Evolutionary conservation across 2,888 invertebrate species (phyloP).

Genomic region (Leucophenga maculata): DNA sequence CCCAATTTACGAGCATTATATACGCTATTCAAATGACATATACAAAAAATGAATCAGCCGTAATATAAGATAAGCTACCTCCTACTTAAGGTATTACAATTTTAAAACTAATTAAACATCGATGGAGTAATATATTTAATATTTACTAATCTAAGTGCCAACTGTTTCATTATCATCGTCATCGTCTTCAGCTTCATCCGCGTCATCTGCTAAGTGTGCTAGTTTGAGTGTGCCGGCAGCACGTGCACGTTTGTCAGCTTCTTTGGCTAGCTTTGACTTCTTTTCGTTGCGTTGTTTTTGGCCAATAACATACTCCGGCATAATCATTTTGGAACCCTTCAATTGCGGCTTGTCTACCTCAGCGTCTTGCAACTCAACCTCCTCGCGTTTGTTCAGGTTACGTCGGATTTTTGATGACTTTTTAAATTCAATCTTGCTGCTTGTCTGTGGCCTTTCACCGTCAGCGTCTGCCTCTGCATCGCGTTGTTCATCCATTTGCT

Average conservation of each 20-base stretch:
- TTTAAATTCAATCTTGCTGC: slow-evolving; percentile 64
- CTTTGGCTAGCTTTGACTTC: slow-evolving; percentile 54
- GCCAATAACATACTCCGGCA: slow-evolving; percentile 89
- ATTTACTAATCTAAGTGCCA: too few species aligned
- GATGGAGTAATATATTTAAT: too few species aligned
- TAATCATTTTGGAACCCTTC: slow-evolving; percentile 80
- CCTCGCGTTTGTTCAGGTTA: slow-evolving; percentile 56
- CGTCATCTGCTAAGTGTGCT: slow-evolving; percentile 75
- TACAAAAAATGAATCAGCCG: too few species aligned
- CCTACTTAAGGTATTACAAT: too few species aligned
- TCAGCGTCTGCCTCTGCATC: slow-evolving; percentile 55
- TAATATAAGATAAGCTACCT: too few species aligned
- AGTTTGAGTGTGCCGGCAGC: slow-evolving; percentile 72
- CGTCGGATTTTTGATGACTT: slow-evolving; percentile 67
- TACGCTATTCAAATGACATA: too few species aligned
- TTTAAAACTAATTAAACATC: too few species aligned
- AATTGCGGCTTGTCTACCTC: slow-evolving; percentile 74
- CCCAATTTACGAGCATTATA: too few species aligned
- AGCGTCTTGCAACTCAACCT: slow-evolving; percentile 57
- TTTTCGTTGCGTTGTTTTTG: slow-evolving; percentile 75
- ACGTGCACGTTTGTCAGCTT: slow-evolving; percentile 60
- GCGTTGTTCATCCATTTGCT: slow-evolving; percentile 77
- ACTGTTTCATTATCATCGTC: slow-evolving; percentile 17
- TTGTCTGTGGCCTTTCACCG: not conserved
- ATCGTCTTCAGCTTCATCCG: slow-evolving; percentile 64